Conservation (phyloP, 1,140 invertebrate genomes). For the Marisa cornuarietis region DNA sequence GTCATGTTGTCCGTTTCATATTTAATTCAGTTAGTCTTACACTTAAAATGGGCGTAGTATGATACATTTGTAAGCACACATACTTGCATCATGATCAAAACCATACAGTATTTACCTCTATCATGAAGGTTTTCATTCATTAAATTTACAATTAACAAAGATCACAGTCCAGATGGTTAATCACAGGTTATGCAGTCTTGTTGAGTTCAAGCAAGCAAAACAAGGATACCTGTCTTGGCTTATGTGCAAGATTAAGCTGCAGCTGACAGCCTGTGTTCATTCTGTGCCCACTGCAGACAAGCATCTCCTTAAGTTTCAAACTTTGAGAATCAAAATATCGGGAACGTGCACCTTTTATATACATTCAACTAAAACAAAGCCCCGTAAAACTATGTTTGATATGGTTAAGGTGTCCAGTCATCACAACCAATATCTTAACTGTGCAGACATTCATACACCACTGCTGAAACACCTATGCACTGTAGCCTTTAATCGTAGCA, state of each 20-base stretch:
- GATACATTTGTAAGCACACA: no score
- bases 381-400: not conserved
- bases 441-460: not conserved
- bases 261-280: no score
- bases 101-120: not conserved
- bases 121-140: not conserved
- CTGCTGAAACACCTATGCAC: not conserved
- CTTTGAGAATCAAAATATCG: not conserved
- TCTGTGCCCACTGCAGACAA: no score
- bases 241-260: no score
- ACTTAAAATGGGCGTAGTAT: not conserved
- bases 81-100: not conserved
- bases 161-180: not conserved
- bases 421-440: not conserved
- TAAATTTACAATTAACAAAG: not conserved
- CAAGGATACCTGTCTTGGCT: no score
- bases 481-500: constrained; percentile 9
- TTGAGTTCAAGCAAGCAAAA: no score
- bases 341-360: not conserved
- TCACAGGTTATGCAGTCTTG: no score
- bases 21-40: not conserved
- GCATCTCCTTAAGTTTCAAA: no score
- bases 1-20: not conserved
- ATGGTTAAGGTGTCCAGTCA: not conserved
- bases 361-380: not conserved